These are phyloP conservation scores for Scolopax bukidnonensis DNA, from an alignment of 2,797 vertebrate genomes.

Conservation along the genomic window DNA sequence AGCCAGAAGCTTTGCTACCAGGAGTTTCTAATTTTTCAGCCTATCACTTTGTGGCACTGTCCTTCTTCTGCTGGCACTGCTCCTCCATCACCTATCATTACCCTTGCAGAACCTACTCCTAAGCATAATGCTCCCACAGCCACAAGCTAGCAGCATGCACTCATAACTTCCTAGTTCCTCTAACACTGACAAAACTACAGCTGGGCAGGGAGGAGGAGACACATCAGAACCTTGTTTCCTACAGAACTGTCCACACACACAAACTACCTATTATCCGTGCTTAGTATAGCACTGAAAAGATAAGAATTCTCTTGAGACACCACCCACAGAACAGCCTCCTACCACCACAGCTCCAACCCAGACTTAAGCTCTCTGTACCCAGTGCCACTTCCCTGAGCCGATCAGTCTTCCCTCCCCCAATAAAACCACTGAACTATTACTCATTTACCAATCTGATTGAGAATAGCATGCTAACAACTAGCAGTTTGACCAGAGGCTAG, in stretches of 20 bases:
- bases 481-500: constrained; percentile 3
- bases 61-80: neutral
- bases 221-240: neutral
- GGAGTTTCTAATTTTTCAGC: neutral
- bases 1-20: neutral
- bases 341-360: neutral
- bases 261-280: neutral
- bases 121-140: neutral
- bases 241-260: rapidly evolving
- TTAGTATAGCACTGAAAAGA: neutral
- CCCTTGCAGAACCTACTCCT: neutral
- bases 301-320: neutral
- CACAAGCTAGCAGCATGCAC: rapidly evolving
- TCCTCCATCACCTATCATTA: neutral
- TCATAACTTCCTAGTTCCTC: neutral
- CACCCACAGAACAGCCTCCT: neutral
- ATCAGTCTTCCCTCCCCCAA: neutral
- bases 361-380: neutral
- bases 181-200: neutral
- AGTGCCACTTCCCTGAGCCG: neutral
- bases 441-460: constrained; percentile 47
- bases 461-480: neutral
- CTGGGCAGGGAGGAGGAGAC: neutral
- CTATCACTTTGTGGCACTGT: neutral
- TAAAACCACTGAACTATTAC: constrained; percentile 39